Percentiles rank a stretch among this genome's conserved stretches.
Evolutionary conservation across 2,888 invertebrate species (phyloP).

Genomic region (Synergus gifuensis): DNA sequence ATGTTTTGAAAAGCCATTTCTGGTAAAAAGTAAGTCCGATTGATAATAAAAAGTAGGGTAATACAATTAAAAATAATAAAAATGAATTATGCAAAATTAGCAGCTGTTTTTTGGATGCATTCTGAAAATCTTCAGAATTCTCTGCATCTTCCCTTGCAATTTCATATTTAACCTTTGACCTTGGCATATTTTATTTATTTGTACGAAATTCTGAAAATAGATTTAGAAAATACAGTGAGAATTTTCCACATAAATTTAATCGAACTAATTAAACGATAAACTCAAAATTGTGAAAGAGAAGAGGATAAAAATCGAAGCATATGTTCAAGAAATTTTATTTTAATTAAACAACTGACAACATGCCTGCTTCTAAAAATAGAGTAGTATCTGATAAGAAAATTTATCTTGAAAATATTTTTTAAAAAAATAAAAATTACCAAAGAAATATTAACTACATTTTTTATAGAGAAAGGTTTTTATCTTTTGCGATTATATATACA

Average conservation of each 20-base stretch:
- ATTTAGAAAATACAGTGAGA: not conserved
- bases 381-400: not conserved
- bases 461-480: not conserved
- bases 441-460: not conserved
- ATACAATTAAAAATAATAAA: constrained; percentile 81
- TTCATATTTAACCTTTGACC: constrained; percentile 74
- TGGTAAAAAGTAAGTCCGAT: constrained; percentile 98
- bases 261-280: not conserved
- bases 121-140: constrained; percentile 68
- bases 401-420: not conserved
- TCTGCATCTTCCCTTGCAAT: constrained; percentile 72
- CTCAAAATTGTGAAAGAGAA: not conserved
- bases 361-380: not conserved
- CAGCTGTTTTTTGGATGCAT: constrained; percentile 62
- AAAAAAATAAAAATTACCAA: not conserved
- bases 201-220: not conserved
- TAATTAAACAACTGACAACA: not conserved
- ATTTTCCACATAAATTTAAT: not conserved
- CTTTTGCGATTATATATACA: not conserved
- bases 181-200: constrained; percentile 69
- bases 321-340: constrained; percentile 7
- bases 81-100: constrained; percentile 67
- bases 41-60: constrained; percentile 93
- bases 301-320: not conserved
- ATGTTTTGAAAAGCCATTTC: constrained; percentile 92